Percentiles rank a stretch among this genome's conserved stretches.
These are phyloP conservation scores for Haliaeetus leucogaster DNA, from an alignment of 2,113 vertebrate species.

Conservation along the genomic window DNA sequence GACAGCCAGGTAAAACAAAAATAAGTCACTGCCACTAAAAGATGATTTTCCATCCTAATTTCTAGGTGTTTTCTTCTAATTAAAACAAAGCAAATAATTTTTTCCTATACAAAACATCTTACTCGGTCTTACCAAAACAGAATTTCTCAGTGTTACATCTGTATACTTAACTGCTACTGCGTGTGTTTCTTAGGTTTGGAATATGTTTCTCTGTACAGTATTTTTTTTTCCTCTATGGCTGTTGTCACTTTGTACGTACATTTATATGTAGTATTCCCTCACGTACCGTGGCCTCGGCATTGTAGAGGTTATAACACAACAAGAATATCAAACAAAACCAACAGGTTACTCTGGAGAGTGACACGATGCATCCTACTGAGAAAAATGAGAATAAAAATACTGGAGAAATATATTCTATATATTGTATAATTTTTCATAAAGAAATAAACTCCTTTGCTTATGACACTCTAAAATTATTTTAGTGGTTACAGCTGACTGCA, in stretches of 20 bases:
- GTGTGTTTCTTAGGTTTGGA: neutral
- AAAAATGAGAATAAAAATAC: neutral
- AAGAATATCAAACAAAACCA: neutral
- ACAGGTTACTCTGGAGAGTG: slow-evolving; percentile 19
- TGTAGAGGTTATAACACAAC: neutral
- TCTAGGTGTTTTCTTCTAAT: slow-evolving; percentile 6
- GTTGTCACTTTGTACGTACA: neutral
- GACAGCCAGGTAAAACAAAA: slow-evolving; percentile 12
- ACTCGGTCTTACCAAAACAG: neutral
- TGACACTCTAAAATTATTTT: neutral
- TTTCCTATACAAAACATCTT: neutral
- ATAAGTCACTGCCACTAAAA: slow-evolving; percentile 60
- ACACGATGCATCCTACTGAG: neutral
- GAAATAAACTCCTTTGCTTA: neutral
- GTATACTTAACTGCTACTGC: neutral
- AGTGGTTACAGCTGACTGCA: slow-evolving; percentile 15
- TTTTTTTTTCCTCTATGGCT: neutral
- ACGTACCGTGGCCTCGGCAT: neutral
- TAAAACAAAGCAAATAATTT: neutral
- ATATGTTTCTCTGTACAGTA: slow-evolving; percentile 34
- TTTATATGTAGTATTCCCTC: neutral
- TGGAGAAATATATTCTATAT: slow-evolving; percentile 37
- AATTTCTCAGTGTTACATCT: neutral
- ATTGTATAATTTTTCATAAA: slow-evolving; percentile 18
- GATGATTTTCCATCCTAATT: neutral